Evolutionary conservation across 92 coral and sea anemone species (phyloP), one percentile per base, ranked within the genome.

Genomic region (Nematostella vectensis): DNA sequence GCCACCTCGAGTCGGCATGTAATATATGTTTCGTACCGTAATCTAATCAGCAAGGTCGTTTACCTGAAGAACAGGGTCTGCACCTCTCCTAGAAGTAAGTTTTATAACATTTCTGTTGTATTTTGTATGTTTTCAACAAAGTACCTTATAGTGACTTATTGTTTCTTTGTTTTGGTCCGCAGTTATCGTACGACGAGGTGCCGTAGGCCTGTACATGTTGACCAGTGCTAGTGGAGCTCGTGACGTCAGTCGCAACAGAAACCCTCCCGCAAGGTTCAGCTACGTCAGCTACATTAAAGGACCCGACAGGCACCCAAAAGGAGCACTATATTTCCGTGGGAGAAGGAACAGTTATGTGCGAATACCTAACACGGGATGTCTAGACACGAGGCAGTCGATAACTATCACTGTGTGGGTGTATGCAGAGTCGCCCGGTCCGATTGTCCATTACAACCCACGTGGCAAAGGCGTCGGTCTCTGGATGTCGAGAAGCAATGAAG

Each of bases 361-460:
- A 64, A 77, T 77, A 24, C 84, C 78, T 10, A 77, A 77, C 74
- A 52, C 58, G 13, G 78, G 84, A 19, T 62, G 63, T 49, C 56
- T 77, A 16, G 78, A 77, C 57, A 73, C 83, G 0, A 60, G 68
- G 52, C 65, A 65, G 4, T 77, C 83, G 12, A 64, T 71, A 20
- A 70, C 84, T 17, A 67, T 77, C 49, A 20, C 44, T 12, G 44
- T 19, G 25, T 62, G 62, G 71, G 48, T 82, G 21, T 69, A 76
- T 61, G 83, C 89, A 11, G 76, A 82, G 25, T 21, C 63, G 2
- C 69, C 83, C 21, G 89, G 89, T 4, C 89, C 89, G 3, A 76
- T 82, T 44, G 60, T 75, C 42, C 61, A 70, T 43, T 77, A 43
- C 63, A 50, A 59, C 13, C 72, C 73, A 17, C 55, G 57, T 12